Base-by-base conservation (phyloP, 2,888 invertebrate genomes). In the Papilio demoleus region DNA sequence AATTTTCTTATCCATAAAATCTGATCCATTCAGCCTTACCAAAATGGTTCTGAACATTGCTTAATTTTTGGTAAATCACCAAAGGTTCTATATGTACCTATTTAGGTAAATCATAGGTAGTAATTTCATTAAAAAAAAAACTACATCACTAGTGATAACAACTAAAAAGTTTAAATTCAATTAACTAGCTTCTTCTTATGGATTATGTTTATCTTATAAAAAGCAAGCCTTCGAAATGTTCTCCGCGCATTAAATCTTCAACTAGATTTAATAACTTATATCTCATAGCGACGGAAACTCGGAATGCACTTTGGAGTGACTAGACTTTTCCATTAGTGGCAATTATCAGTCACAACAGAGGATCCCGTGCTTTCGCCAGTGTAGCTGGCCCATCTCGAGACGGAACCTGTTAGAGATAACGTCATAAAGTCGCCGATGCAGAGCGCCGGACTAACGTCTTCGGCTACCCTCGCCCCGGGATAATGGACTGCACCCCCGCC, bases 291-390 rank as follows among this genome's bases (percentile, higher is more conserved):
- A 85, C 84, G 84, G 87, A 88, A 91, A 90, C 90, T 92, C 88
- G 86, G 85, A 90, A 91, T 91, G 90, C 90, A 90, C 87, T 91
- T 90, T 81, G 83, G 84, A 89, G 87, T 85, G 87, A 92, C 91
- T 88, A 90, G 91, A 92, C 88, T 92, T 92, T 92, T 92, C 92
- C 92, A 92, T 92, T 92, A 92, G 86, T 80, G 83, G 85, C 91
- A 92, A 92, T 92, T 92, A 92, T 91, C 88, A 88, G 87, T 84
- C 88, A 88, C 88, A 88, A 88, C 88, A 84, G 88, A 82, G 84
- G 82, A 87, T 87, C 83, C 86, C 80, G 85, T 85, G 88, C 85
- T 85, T 85, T 86, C 83, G 80, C 80, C 80, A 72, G 75, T 73
- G 80, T 75, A 78, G 81, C 82, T 80, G 79, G 84, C 85, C 78